phyloP scores from a whole-genome alignment of 2,888 invertebrate species.

The Charanyca ferruginea region DNA sequence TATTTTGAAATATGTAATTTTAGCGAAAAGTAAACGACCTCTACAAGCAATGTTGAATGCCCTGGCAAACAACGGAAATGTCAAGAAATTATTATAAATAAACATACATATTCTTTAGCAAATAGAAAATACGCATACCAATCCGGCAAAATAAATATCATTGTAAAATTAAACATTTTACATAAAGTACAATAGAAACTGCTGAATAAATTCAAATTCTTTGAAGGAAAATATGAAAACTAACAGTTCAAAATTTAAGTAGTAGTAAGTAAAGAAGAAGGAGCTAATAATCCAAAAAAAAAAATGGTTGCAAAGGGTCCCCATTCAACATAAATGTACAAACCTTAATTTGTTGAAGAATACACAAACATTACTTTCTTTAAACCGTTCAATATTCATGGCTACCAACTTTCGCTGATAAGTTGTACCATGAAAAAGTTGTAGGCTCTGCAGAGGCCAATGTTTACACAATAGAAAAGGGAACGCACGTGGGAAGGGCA shows the following conservation, averaged over 20 bases:
- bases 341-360: neutral
- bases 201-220: neutral
- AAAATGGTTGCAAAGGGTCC: neutral
- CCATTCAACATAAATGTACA: neutral
- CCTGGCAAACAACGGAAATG: constrained; percentile 22
- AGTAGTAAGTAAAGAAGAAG: neutral
- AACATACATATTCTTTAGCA: constrained; percentile 17
- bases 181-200: neutral
- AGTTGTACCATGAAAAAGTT: constrained; percentile 39
- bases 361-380: constrained; percentile 29
- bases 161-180: constrained; percentile 2
- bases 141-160: constrained; percentile 8
- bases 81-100: constrained; percentile 23
- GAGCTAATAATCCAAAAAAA: neutral
- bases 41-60: constrained; percentile 4
- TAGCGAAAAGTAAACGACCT: constrained; percentile 31
- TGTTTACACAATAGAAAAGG: constrained; percentile 69
- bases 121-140: constrained; percentile 13
- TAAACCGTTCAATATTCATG: constrained; percentile 46
- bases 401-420: constrained; percentile 54
- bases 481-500: constrained; percentile 79
- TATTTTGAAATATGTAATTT: constrained; percentile 4
- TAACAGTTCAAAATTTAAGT: neutral
- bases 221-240: neutral
- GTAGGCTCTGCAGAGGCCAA: constrained; percentile 23